phyloP scores from a whole-genome alignment of 1,140 invertebrate genomes.

The Thaumatotibia leucotreta region DNA sequence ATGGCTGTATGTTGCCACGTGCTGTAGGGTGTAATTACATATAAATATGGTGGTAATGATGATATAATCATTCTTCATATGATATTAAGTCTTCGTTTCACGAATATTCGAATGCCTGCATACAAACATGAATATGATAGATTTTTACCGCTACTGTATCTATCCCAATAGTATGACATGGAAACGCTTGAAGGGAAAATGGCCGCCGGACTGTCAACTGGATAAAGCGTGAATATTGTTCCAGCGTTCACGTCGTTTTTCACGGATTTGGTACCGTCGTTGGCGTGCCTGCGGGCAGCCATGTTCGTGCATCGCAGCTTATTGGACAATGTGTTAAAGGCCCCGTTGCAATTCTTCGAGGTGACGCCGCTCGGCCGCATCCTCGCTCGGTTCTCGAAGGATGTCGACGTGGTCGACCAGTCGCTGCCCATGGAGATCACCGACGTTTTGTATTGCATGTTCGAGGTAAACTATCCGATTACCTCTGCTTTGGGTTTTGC shows the following conservation, averaged over 20 bases:
- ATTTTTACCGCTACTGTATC: too few relatives aligned
- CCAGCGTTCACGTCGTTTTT: constrained; percentile 83
- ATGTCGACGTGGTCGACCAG: constrained; percentile 84
- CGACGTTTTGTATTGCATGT: constrained; percentile 86
- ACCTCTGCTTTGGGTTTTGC: background rate
- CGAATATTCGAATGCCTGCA: too few relatives aligned
- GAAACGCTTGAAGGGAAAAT: too few relatives aligned
- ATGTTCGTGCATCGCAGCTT: constrained; percentile 85
- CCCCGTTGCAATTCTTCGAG: constrained; percentile 90
- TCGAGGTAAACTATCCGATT: constrained; percentile 82
- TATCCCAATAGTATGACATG: too few relatives aligned
- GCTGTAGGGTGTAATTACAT: too few relatives aligned
- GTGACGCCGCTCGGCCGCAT: constrained; percentile 92
- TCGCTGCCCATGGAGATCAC: constrained; percentile 83
- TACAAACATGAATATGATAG: too few relatives aligned
- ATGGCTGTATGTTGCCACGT: too few relatives aligned
- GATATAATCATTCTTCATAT: too few relatives aligned
- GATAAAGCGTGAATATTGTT: constrained; percentile 47
- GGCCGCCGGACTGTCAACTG: too few relatives aligned
- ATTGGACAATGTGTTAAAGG: constrained; percentile 85
- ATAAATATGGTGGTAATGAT: too few relatives aligned
- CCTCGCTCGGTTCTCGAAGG: constrained; percentile 92
- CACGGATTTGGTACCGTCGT: constrained; percentile 82
- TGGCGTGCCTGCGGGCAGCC: constrained; percentile 86
- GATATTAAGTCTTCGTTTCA: too few relatives aligned